Evolutionary conservation across 2,888 invertebrate genomes (phyloP), one percentile per base, ranked within the genome.

Genomic region (Colostygia pectinataria): DNA sequence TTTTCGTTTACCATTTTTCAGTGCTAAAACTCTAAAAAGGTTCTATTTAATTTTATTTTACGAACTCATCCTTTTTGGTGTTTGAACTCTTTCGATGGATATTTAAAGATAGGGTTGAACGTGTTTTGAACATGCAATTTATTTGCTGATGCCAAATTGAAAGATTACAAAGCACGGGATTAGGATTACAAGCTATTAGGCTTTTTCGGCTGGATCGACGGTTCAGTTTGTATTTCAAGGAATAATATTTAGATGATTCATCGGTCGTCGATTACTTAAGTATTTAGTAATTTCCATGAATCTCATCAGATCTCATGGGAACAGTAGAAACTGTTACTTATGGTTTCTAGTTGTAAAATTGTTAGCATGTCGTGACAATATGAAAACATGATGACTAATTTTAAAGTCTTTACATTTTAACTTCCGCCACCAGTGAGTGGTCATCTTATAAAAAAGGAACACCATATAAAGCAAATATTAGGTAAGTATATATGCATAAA

Each of bases 71-170:
- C 15, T 25, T 24, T 40, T 24, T 34, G 20, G 10, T 10, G 20
- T 15, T 34, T 28, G 18, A 12, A 18, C 10, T 24, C 10, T 40
- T 24, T 18, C 69, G 73, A 77, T 74, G 71, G 68, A 66, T 76
- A 77, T 80, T 79, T 80, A 83, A 82, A 71, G 62, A 79, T 59
- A 82, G 79, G 82, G 80, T 63, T 77, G 38, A 28, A 33, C 6
- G 1, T 5, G 4, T 1, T 43, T 52, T 57, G 42, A 47, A 59
- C 63, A 48, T 66, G 63, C 71, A 79, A 78, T 80, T 71, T 82
- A 72, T 77, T 78, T 80, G 71, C 66, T 73, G 65, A 72, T 62
- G 47, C 65, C 56, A 77, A 81, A 81, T 78, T 80, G 74, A 77
- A 79, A 76, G 74, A 80, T 83, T 81, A 77, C 61, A 74, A 76